Conservation (phyloP, 2,113 vertebrate genomes). For the Seriola rivoliana region DNA sequence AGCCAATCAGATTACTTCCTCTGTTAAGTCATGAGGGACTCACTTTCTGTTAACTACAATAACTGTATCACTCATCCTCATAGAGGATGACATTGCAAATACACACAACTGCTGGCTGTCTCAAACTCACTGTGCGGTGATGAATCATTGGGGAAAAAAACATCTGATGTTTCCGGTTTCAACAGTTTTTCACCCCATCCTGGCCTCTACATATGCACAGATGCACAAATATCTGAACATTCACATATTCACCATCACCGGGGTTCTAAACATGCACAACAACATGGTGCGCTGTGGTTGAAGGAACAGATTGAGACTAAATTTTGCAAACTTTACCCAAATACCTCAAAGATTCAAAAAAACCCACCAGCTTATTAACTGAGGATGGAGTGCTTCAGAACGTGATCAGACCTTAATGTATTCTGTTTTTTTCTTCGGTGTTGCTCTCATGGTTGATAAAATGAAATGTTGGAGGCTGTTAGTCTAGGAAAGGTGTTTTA, state of each 20-base stretch:
- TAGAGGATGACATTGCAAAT: background rate
- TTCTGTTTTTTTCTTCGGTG: background rate
- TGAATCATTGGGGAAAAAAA: background rate
- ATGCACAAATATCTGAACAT: background rate
- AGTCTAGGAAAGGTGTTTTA: background rate
- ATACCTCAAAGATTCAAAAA: background rate
- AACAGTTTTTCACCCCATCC: too few species aligned
- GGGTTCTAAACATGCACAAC: background rate
- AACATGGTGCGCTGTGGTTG: background rate
- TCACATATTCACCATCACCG: background rate
- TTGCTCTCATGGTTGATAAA: background rate
- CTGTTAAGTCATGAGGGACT: too few species aligned
- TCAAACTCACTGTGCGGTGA: background rate
- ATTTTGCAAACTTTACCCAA: background rate
- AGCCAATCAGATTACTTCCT: conserved; percentile 45
- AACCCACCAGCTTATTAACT: conserved; percentile 3
- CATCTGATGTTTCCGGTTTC: too few species aligned
- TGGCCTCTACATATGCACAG: too few species aligned
- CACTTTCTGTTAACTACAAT: too few species aligned
- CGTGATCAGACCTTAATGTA: background rate
- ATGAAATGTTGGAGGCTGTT: background rate
- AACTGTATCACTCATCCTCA: too few species aligned
- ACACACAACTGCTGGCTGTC: background rate
- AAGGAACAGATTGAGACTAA: background rate
- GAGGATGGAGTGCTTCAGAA: background rate